Conservation (phyloP, 2,113 vertebrate species). For the Egretta garzetta region DNA sequence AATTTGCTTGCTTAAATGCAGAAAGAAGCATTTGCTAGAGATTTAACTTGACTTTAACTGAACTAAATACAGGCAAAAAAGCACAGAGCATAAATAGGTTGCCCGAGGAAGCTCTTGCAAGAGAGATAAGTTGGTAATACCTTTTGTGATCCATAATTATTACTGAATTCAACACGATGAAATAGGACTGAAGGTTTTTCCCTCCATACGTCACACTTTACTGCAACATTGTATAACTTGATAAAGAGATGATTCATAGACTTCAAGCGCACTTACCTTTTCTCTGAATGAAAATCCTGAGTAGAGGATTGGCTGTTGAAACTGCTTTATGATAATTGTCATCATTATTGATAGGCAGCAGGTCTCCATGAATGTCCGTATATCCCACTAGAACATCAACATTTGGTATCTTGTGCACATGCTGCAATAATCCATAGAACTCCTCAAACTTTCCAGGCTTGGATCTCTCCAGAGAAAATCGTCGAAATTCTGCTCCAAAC, state of each 20-base stretch:
- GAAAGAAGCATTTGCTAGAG: not conserved
- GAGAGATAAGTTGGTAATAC: not conserved
- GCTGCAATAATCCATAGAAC: slow-evolving; percentile 95
- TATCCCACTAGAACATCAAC: slow-evolving; percentile 94
- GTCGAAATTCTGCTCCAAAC: slow-evolving; percentile 98
- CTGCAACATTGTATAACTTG: not conserved
- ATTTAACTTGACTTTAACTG: not conserved
- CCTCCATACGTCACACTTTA: not conserved
- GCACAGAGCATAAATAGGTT: not conserved
- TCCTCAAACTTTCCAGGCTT: slow-evolving; percentile 97
- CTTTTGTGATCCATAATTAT: not conserved
- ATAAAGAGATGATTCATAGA: not conserved
- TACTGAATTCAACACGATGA: not conserved
- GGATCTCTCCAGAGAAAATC: slow-evolving; percentile 94
- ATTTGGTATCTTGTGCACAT: slow-evolving; percentile 95
- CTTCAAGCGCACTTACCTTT: slow-evolving; percentile 83
- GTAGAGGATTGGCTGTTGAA: slow-evolving; percentile 90
- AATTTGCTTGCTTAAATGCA: not conserved
- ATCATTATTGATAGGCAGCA: slow-evolving; percentile 97
- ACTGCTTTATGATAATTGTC: slow-evolving; percentile 99
- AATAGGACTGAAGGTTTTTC: not conserved
- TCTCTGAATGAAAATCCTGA: slow-evolving; percentile 94
- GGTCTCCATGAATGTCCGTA: slow-evolving; percentile 92
- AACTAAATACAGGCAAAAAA: not conserved
- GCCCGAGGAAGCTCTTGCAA: not conserved